Conservation (phyloP, 2,113 vertebrate species). For the Seriola dumerili region DNA sequence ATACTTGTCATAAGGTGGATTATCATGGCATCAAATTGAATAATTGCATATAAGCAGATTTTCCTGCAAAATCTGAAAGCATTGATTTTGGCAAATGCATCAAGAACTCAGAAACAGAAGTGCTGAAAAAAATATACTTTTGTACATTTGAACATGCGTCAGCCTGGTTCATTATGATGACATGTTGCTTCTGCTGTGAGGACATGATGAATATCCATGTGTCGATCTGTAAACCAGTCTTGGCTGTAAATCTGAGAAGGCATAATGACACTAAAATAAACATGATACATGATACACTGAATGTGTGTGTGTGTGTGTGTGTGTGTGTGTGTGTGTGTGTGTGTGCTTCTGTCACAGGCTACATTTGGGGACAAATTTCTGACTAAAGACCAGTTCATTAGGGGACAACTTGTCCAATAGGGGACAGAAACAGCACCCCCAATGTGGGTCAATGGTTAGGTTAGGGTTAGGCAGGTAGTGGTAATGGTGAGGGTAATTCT, state of each 20-base stretch:
- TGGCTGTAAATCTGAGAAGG: conserved; percentile 38
- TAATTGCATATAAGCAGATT: neutral
- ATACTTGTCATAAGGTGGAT: neutral
- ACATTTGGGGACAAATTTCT: too few relatives aligned
- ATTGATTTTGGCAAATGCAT: neutral
- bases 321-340: conserved; percentile 25
- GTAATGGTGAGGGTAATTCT: too few relatives aligned
- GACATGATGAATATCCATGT: neutral
- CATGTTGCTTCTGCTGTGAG: conserved; percentile 1
- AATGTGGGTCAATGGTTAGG: too few relatives aligned
- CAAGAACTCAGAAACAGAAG: too few relatives aligned
- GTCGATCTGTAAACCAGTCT: conserved; percentile 25
- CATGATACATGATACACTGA: conserved; percentile 20
- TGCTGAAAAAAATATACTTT: too few relatives aligned
- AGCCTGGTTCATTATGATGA: neutral
- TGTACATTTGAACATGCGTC: too few relatives aligned
- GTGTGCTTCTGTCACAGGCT: too few relatives aligned
- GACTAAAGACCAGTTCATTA: too few relatives aligned
- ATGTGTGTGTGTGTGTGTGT: conserved; percentile 21
- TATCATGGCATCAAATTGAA: neutral
- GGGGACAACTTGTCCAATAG: too few relatives aligned
- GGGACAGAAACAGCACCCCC: too few relatives aligned
- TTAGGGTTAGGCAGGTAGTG: too few relatives aligned
- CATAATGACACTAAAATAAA: conserved; percentile 48
- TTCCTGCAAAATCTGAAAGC: neutral